Evolutionary conservation across 2,113 vertebrate species (phyloP).

Genomic region (Oenanthe oenanthe): DNA sequence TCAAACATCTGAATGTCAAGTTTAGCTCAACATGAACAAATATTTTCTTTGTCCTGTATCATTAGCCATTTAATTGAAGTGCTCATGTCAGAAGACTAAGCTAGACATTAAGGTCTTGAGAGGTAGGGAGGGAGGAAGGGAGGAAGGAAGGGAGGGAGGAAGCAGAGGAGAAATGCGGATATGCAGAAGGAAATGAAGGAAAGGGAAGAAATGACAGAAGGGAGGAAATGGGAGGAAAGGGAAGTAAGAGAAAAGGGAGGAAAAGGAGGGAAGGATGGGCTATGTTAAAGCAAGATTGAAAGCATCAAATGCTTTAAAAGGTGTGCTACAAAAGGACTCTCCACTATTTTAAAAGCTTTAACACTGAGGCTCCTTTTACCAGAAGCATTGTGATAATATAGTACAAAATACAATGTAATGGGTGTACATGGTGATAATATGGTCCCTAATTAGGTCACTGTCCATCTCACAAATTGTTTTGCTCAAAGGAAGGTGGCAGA

Average conservation of each 20-base stretch:
- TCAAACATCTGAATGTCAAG: background rate
- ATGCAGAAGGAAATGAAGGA: background rate
- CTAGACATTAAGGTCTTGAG: background rate
- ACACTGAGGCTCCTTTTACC: background rate
- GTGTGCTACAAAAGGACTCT: background rate
- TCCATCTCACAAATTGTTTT: conserved; percentile 17
- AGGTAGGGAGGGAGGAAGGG: background rate
- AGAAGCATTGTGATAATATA: background rate
- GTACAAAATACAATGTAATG: no score
- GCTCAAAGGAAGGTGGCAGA: background rate
- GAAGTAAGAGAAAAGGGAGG: background rate
- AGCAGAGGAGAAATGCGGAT: background rate
- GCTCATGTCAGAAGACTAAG: background rate
- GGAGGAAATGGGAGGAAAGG: background rate
- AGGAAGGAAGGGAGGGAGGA: background rate
- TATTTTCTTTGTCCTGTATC: background rate
- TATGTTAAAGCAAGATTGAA: background rate
- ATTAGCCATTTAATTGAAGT: background rate
- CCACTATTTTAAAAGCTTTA: background rate
- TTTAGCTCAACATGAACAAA: background rate
- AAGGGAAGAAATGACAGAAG: background rate
- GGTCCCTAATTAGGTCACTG: conserved; percentile 13
- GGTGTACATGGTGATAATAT: background rate
- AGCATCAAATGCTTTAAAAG: background rate
- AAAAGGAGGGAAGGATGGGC: background rate